Conservation (phyloP, 2,113 vertebrate species). For the Crotalus tigris region DNA sequence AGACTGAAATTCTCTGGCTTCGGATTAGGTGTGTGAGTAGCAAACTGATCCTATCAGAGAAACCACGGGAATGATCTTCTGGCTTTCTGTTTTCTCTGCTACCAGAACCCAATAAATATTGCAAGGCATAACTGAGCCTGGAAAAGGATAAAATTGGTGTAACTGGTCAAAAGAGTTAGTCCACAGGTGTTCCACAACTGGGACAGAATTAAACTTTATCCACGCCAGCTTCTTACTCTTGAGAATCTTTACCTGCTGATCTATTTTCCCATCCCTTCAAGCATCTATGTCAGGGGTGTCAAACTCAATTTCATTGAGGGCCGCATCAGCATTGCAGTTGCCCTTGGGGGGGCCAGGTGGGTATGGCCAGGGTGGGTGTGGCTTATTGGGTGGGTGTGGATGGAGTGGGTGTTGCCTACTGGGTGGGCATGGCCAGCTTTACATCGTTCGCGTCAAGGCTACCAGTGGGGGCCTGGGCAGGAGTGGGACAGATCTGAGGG, state of each 20-base stretch:
- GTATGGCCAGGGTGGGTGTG: too few species aligned
- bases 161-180: neutral
- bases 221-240: neutral
- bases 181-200: neutral
- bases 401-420: too few species aligned
- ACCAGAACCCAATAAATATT: conserved; percentile 21
- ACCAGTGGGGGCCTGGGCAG: too few species aligned
- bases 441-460: too few species aligned
- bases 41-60: conserved; percentile 43
- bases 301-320: too few species aligned
- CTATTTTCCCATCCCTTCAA: too few species aligned
- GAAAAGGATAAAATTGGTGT: conserved; percentile 11
- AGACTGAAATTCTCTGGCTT: conserved; percentile 45
- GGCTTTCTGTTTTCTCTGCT: conserved; percentile 24
- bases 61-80: conserved; percentile 25
- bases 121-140: neutral
- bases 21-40: conserved; percentile 43
- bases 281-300: neutral
- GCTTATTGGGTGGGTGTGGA: too few species aligned
- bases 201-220: neutral
- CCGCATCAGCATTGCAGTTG: too few species aligned
- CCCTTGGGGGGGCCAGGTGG: too few species aligned
- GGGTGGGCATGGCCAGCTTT: too few species aligned
- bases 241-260: neutral
- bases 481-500: too few species aligned